Evolutionary conservation across 2,888 invertebrate species (phyloP), one percentile per base, ranked within the genome.

Genomic region (Agrypnus murinus): DNA sequence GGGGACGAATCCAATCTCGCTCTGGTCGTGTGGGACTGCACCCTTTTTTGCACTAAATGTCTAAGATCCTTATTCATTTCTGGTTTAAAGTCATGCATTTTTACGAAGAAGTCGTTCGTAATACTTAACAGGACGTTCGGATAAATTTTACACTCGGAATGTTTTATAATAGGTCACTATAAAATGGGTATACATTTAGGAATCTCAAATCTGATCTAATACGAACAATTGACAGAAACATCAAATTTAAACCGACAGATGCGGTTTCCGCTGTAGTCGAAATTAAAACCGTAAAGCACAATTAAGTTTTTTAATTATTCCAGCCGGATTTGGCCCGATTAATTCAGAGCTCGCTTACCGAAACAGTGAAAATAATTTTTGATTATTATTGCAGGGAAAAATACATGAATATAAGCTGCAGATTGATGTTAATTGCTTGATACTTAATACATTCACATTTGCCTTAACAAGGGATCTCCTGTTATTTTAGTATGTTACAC

Each of bases 1-100:
- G 75, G 76, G 74, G 75, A 74, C 69, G 75, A 76, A 77, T 76
- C 75, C 75, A 78, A 77, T 77, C 77, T 78, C 34, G 36, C 58
- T 25, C 25, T 63, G 69, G 68, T 70, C 74, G 71, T 65, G 59
- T 60, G 69, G 64, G 74, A 75, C 74, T 62, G 62, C 46, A 62
- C 57, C 60, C 48, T 65, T 50, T 63, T 64, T 31, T 57, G 36
- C 36, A 31, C 38, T 66, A 58, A 59, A 60, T 58, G 15, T 32
- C 32, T 45, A 17, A 48, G 48, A 32, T 36, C 57, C 57, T 57
- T 12, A 57, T n/a, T 36, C 38, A 57, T 38, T 59, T 43, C 58
- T 40, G 58, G 40, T 36, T 55, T 55, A 38, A 55, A 55, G 15
- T 34, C 36, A 38, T 38, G 55, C 38, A 55, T 36, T 36, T 55